These are phyloP conservation scores for Zosterops borbonicus DNA, from an alignment of 2,113 vertebrate species.

Conservation along the genomic window DNA sequence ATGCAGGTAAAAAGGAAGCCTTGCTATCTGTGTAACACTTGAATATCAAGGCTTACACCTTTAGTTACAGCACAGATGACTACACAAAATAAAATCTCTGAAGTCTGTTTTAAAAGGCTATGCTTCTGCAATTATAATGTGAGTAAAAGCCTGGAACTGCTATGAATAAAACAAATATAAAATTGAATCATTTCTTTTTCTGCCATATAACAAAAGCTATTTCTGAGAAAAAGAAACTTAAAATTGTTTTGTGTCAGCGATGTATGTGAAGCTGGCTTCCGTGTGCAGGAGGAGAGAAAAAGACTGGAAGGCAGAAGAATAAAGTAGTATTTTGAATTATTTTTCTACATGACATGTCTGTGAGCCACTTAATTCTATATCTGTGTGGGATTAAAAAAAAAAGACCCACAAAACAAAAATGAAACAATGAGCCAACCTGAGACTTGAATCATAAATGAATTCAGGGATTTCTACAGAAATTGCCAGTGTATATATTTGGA, in stretches of 20 bases:
- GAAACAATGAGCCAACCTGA: not conserved
- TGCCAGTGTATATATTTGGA: not conserved
- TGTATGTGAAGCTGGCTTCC: not conserved
- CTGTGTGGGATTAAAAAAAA: not conserved
- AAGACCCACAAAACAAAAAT: not conserved
- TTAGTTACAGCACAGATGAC: not conserved
- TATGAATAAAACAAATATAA: slow-evolving; percentile 5
- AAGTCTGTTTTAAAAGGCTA: slow-evolving; percentile 3
- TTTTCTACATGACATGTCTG: not conserved
- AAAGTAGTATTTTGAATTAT: not conserved
- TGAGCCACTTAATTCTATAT: not conserved
- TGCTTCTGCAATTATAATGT: not conserved
- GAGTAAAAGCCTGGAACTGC: not conserved
- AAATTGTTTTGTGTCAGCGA: not conserved
- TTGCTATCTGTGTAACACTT: not conserved
- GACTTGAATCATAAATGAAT: not conserved
- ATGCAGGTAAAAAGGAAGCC: not conserved
- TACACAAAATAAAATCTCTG: slow-evolving; percentile 1
- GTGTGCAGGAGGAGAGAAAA: not conserved
- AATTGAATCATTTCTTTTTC: not conserved
- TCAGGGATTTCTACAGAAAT: not conserved
- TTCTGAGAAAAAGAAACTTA: not conserved
- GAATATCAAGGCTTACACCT: not conserved
- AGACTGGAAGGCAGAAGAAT: not conserved
- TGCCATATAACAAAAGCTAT: not conserved